A percentile compares a stretch with the other conserved stretches of the same genome.
Conservation (phyloP, 2,113 vertebrate species). For the Stegostoma tigrinum region DNA sequence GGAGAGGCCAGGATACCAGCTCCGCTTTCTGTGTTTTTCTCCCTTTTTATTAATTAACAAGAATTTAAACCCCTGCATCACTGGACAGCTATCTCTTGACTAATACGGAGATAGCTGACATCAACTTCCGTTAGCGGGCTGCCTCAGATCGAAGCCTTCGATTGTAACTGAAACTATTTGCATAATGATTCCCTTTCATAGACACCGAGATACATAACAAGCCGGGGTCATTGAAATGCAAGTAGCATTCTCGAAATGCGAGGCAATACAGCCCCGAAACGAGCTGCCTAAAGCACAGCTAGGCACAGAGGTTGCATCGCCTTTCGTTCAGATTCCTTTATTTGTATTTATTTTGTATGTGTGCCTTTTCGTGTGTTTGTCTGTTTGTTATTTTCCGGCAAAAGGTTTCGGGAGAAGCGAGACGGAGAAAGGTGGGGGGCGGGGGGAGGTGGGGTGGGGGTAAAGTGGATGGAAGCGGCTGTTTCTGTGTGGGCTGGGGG, state of each 20-base stretch:
- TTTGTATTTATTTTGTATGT: too few species aligned
- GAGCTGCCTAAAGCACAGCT: slow-evolving; percentile 46
- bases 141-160: slow-evolving; percentile 96
- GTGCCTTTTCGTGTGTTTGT: slow-evolving; percentile 40
- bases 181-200: slow-evolving; percentile 96
- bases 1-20: slow-evolving; percentile 43
- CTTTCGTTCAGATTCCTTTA: slow-evolving; percentile 13
- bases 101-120: slow-evolving; percentile 80
- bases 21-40: slow-evolving; percentile 47
- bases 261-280: slow-evolving; percentile 61
- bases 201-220: slow-evolving; percentile 81
- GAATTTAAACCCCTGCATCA: slow-evolving; percentile 47
- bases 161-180: slow-evolving; percentile 98
- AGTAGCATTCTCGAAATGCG: slow-evolving; percentile 71
- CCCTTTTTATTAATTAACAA: slow-evolving; percentile 53
- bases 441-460: neutral
- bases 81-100: slow-evolving; percentile 46
- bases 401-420: neutral
- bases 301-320: slow-evolving; percentile 37
- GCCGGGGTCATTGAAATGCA: slow-evolving; percentile 90
- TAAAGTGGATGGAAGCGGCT: slow-evolving; percentile 45
- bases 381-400: slow-evolving; percentile 49
- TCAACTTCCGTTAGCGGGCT: slow-evolving; percentile 72
- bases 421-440: neutral
- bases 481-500: slow-evolving; percentile 59